These are phyloP conservation scores for Tonatia bakeri DNA, from an alignment of 2,113 vertebrate species.

Conservation along the genomic window DNA sequence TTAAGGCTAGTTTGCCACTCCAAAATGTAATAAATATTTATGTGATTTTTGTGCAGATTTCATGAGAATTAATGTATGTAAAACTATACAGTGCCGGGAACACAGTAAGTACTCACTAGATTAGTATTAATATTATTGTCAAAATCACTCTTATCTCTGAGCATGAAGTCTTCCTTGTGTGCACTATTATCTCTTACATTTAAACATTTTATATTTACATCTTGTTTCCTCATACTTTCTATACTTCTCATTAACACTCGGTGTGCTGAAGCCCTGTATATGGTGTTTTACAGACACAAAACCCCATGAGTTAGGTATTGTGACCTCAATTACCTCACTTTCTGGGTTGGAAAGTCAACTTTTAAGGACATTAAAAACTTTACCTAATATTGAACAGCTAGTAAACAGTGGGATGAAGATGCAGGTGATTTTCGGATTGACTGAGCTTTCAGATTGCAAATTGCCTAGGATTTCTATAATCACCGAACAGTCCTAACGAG, in stretches of 20 bases:
- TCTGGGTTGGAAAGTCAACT: not conserved
- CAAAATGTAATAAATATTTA: not conserved
- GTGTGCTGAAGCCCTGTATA: not conserved
- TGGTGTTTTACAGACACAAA: not conserved
- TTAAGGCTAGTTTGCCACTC: not conserved
- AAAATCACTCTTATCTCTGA: not conserved
- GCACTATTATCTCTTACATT: not conserved
- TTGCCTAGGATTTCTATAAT: not conserved
- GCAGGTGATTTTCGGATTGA: not conserved
- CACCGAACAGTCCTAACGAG: not conserved
- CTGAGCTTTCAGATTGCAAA: not conserved
- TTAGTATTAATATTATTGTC: not conserved
- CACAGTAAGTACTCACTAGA: not conserved
- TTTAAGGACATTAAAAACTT: not conserved
- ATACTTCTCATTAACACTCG: not conserved
- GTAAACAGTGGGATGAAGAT: not conserved
- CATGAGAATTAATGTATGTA: not conserved
- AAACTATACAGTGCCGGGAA: not conserved
- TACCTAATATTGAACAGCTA: not conserved
- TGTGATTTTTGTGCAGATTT: not conserved
- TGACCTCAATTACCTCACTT: not conserved
- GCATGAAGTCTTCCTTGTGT: not conserved
- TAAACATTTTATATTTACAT: not conserved
- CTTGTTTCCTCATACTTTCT: not conserved
- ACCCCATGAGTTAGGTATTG: not conserved